Conservation (phyloP, 2,113 vertebrate genomes). For the Recurvirostra avosetta region DNA sequence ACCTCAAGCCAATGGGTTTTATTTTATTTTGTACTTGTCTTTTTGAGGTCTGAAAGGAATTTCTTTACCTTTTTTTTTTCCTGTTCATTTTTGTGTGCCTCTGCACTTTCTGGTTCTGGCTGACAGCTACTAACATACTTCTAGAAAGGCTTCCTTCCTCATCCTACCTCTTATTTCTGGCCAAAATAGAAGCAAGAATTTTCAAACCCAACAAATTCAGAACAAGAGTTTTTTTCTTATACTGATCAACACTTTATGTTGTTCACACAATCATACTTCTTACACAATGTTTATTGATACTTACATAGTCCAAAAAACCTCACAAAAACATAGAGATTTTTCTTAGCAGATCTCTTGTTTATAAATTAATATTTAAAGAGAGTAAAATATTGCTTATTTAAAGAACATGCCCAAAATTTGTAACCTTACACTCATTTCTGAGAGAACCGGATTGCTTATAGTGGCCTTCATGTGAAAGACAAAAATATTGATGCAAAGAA, state of each 20-base stretch:
- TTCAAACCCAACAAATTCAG: background rate
- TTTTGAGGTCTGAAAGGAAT: background rate
- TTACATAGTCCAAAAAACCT: background rate
- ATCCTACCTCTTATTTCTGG: background rate
- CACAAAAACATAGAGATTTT: background rate
- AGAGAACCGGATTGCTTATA: background rate
- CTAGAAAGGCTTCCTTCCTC: background rate
- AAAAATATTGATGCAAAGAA: background rate
- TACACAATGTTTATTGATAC: background rate
- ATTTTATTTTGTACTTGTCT: background rate
- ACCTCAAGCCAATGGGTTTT: background rate
- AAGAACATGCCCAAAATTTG: background rate
- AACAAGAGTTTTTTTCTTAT: background rate
- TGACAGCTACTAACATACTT: background rate
- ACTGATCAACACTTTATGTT: background rate
- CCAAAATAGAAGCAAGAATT: background rate
- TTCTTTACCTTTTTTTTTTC: background rate
- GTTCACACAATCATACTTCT: background rate
- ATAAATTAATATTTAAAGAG: background rate
- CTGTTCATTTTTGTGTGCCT: background rate
- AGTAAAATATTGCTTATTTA: background rate
- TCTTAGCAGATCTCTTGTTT: background rate
- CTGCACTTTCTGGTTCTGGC: background rate
- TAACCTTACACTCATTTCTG: background rate
- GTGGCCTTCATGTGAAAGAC: background rate